Base-by-base conservation (phyloP, 2,888 invertebrate species). In the Sinopyrophorus schimmeli region DNA sequence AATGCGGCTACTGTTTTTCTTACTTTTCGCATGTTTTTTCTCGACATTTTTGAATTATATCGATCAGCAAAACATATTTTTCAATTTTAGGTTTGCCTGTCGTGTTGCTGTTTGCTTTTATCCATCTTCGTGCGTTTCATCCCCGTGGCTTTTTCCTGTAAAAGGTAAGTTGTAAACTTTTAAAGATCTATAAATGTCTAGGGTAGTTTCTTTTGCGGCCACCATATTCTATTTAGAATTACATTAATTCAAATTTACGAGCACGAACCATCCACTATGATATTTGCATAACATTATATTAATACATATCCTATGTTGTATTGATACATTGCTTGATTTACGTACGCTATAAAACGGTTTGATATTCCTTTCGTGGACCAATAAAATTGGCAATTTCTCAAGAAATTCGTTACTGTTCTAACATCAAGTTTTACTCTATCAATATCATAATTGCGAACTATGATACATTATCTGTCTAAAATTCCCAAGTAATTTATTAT, bases 211-310 rank as follows among this genome's bases (percentile, higher is more conserved):
- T 46, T 57, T 52, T 57, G 55, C 57, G 48, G 53, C 54, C 60
- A 57, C 58, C 54, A 59, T 51, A 55, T 57, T 58, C 58, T 62
- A 63, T 65, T 64, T 64, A 64, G 62, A 65, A 60, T 62, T 65
- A 62, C 59, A 53, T 55, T 67, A 66, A 67, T 67, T 64, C 62
- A 57, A 65, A 67, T 66, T 67, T 66, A 67, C 61, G 65, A 61
- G 40, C 60, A 58, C 61, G 62, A 60, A 59, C 58, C 55, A 50
- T 52, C 53, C 21, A n/a, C 35, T 30, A 47, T 35, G 50, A 59
- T 54, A 63, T 65, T 63, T 64, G 61, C 64, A 64, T 65, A 60
- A 57, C 55, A 58, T 64, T 62, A 65, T 64, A 59, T 61, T 59
- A 58, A 59, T 63, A 58, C 62, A 56, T 54, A 53, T 37, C 51